Evolutionary conservation across 1,140 invertebrate genomes (phyloP), one percentile per base, ranked within the genome.

Genomic region (Vollenhovia emeryi): DNA sequence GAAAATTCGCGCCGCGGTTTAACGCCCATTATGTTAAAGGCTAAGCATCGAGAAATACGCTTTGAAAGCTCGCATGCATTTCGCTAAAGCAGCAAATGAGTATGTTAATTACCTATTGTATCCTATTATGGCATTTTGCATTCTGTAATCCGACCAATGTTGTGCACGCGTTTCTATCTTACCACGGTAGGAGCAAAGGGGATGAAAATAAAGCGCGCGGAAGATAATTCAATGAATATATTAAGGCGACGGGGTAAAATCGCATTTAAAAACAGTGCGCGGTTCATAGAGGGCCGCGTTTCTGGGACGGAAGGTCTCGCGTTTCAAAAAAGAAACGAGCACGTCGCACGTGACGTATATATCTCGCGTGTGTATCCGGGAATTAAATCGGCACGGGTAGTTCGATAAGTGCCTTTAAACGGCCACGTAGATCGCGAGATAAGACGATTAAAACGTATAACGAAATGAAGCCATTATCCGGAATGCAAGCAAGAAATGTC

Each of bases 201-300:
- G 48, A 84, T 30, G 57, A 73, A 73, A 82, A 59, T 45, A 73
- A 71, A 82, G 52, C 66, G 78, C 27, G 24, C 36, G 36, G 66
- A 82, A 82, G 50, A 82, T 82, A 82, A 82, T 71, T 82, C 66
- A 73, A 82, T 82, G 78, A 82, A 82, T 82, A 73, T 57, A 73
- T 82, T 82, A 82, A 82, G 66, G 52, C 21, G 21, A 21, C 76
- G 36, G 43, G 78, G 36, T 82, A 71, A 82, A 82, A 82, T 57
- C 48, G 64, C 24, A 71, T 80, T 80, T 82, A 57, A 82, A 82
- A 82, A 82, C 78, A 36, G 66, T n/a, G 48, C 78, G 78, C 62
- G 36, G 64, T 21, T 69, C 78, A 36, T n/a, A 27, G 27, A 50
- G 45, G 60, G 68, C 18, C 59, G 75, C 6, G n/a, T 52, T 79